A percentile compares a stretch with the other conserved stretches of the same genome.
Conservation (phyloP, 2,113 vertebrate species). For the Turdus rufiventris region DNA sequence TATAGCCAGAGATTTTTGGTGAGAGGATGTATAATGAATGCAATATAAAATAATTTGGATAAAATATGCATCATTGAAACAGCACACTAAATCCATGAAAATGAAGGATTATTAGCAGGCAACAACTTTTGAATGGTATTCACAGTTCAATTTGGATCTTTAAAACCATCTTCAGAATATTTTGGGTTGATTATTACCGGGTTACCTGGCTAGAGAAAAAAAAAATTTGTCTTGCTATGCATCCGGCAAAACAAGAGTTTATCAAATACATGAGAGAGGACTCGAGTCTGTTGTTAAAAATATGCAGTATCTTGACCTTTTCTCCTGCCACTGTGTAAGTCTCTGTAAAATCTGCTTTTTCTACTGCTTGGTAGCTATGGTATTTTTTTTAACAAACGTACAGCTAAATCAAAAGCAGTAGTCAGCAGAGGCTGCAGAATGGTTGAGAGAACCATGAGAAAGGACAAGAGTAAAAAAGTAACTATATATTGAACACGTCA, state of each 20-base stretch:
- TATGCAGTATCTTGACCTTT: slow-evolving; percentile 5
- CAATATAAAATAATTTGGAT: background rate
- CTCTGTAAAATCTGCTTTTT: background rate
- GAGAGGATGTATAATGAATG: background rate
- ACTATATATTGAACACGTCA: background rate
- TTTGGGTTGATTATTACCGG: background rate
- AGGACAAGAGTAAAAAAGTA: background rate
- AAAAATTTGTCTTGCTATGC: background rate
- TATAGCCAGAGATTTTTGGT: background rate
- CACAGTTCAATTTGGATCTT: background rate
- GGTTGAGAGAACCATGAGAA: background rate
- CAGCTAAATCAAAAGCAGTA: slow-evolving; percentile 3
- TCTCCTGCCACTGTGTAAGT: background rate
- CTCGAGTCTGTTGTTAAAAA: background rate
- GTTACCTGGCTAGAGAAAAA: background rate
- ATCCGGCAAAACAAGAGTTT: background rate
- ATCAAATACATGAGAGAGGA: background rate
- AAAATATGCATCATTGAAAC: background rate
- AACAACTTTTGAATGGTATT: background rate
- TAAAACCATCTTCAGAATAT: background rate
- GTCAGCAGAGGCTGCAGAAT: background rate
- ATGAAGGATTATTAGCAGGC: background rate
- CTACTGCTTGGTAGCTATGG: background rate
- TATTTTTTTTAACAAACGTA: background rate
- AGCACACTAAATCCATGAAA: background rate